Base-by-base conservation (phyloP, 2,113 vertebrate genomes). In the Neolamprologus hecqui region DNA sequence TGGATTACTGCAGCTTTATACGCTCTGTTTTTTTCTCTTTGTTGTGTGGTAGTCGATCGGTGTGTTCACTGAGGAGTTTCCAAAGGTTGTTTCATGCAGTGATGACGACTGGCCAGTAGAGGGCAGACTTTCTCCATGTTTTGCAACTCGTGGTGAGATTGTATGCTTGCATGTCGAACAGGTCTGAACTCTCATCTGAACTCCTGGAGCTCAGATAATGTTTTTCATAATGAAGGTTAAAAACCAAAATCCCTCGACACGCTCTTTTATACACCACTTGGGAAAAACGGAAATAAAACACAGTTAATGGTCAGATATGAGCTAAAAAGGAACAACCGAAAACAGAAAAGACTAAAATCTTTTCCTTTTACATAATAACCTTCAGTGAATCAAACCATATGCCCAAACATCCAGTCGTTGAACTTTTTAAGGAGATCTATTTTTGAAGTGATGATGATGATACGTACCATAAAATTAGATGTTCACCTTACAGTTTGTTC, bases 41-140 rank as follows among this genome's bases (percentile, higher is more conserved):
- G 70, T 17, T 75, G 23, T 19, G 40, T 47, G 21, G 42, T 7
- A 28, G 70, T 47, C 4, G 4, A 7, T 28, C 14, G 15, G 40
- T 11, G 23, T 49, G 15, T 28, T 75, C 6, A 3, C 21, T 1
- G 42, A 58, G 2, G 55, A 31, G 26, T 49, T 31, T 31, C 15
- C 42, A 49, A 77, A 49, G 42, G 42, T 28, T 77, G 23, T 49
- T 49, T 49, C 42, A 28, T 19, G 80, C 19, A 45, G 9, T 83
- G 17, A 33, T 6, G 42, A 6, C 4, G 4, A 37, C 5, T 0
- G 63, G 28, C 89, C 94, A 94, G 90, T 82, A 93, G 95, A 92
- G 92, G 92, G 86, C 92, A 93, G 89, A 28, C 82, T 90, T 86
- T 2, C n/a, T 81, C 86, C 89, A 92, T 73, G 26, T 68, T 60